phyloP scores from a whole-genome alignment of 2,113 vertebrate species.

The Nyctibius bracteatus region DNA sequence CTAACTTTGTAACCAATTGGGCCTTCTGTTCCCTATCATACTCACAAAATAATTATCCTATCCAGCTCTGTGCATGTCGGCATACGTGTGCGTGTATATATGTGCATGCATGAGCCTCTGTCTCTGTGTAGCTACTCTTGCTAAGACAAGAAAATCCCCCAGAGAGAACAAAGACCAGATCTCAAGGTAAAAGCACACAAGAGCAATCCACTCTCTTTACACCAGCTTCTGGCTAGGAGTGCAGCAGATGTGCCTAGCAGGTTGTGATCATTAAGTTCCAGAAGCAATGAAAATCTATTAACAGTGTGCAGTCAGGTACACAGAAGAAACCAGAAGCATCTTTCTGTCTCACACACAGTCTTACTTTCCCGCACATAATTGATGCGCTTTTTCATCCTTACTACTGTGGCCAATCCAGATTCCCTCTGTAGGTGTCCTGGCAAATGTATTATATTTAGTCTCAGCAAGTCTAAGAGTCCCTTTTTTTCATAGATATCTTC shows the following conservation, averaged over 20 bases:
- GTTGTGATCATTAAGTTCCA: not conserved
- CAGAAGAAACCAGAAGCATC: not conserved
- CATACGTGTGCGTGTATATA: rapidly evolving
- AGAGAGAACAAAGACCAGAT: not conserved
- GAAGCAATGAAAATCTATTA: not conserved
- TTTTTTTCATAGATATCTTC: not conserved
- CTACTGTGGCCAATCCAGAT: not conserved
- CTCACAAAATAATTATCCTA: not conserved
- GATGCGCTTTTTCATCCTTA: rapidly evolving
- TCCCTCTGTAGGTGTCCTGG: not conserved
- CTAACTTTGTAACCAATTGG: not conserved
- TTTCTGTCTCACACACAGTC: not conserved
- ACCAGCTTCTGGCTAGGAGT: not conserved
- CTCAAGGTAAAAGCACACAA: not conserved
- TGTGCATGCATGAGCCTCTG: not conserved
- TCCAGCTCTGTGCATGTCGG: rapidly evolving
- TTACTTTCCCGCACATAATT: not conserved
- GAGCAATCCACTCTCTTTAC: not conserved
- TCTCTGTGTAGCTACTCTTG: not conserved
- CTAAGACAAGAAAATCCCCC: not conserved
- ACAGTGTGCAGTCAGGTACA: not conserved
- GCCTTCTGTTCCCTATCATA: not conserved
- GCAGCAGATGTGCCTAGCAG: not conserved
- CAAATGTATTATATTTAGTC: not conserved
- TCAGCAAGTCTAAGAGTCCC: not conserved